Percentiles rank a stretch among this genome's conserved stretches.
Conservation (phyloP, 2,888 invertebrate genomes). For the Acrocyrtus sp. region DNA sequence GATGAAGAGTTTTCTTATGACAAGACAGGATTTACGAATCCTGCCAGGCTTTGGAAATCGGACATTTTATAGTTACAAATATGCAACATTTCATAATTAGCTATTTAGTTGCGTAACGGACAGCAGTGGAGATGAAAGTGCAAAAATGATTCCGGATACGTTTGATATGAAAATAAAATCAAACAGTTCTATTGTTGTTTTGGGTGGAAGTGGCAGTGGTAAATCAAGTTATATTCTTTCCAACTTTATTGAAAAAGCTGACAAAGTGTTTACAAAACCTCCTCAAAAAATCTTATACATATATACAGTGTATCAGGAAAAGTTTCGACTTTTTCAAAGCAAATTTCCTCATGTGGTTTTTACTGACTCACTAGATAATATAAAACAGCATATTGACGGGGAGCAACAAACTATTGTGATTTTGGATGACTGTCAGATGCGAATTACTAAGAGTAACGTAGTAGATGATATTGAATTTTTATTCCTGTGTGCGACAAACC, state of each 20-base stretch:
- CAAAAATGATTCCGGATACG: too few species aligned
- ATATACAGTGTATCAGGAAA: too few species aligned
- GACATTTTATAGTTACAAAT: not conserved
- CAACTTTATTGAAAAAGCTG: not conserved
- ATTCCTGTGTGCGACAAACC: not conserved
- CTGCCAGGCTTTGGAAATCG: not conserved
- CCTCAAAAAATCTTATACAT: not conserved
- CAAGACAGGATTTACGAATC: too few species aligned
- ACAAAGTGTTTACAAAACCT: not conserved
- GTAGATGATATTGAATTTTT: not conserved
- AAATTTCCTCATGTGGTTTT: too few species aligned
- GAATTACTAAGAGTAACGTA: not conserved
- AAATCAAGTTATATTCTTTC: not conserved
- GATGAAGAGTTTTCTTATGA: too few species aligned
- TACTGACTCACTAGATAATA: too few species aligned
- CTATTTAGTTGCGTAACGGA: too few species aligned
- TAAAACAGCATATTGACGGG: too few species aligned
- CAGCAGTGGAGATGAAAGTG: too few species aligned
- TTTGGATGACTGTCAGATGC: not conserved
- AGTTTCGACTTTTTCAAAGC: too few species aligned
- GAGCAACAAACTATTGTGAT: too few species aligned
- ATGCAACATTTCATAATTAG: too few species aligned
- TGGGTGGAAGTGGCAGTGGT: not conserved
- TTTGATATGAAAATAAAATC: not conserved
- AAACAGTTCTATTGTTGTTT: not conserved